phyloP scores from a whole-genome alignment of 2,797 vertebrate genomes.

The Psittacula derbiana region DNA sequence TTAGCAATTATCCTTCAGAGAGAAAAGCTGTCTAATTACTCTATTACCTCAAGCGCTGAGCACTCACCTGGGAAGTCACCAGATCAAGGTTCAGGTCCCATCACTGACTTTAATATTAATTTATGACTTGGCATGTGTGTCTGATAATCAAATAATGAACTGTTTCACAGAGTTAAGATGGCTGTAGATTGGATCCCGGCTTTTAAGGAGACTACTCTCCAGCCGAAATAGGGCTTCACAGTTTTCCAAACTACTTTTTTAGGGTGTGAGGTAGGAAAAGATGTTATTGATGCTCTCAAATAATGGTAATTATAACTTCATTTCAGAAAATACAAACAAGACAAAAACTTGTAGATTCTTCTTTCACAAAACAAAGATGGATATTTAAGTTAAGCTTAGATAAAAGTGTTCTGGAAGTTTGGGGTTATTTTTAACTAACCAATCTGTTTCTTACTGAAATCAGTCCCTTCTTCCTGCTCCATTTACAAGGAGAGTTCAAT shows the following conservation, averaged over 20 bases:
- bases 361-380: neutral
- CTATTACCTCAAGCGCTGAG: conserved; percentile 56
- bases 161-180: conserved; percentile 6
- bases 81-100: conserved; percentile 70
- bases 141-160: conserved; percentile 62
- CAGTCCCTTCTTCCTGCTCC: neutral
- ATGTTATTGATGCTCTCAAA: neutral
- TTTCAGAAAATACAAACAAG: neutral
- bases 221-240: neutral
- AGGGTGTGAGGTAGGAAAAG: neutral
- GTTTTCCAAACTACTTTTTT: neutral
- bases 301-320: neutral
- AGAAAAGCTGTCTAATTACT: conserved; percentile 64
- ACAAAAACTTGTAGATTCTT: neutral
- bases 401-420: neutral
- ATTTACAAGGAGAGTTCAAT: neutral
- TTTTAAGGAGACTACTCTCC: neutral
- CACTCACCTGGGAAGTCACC: conserved; percentile 61
- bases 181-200: neutral
- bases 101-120: conserved; percentile 65
- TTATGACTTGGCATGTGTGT: conserved; percentile 40
- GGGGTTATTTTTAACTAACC: neutral
- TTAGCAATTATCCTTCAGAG: conserved; percentile 67
- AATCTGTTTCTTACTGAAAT: neutral
- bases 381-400: neutral